Evolutionary conservation across 2,797 vertebrate genomes (phyloP), one percentile per base, ranked within the genome.

Genomic region (Sparidentex hasta): DNA sequence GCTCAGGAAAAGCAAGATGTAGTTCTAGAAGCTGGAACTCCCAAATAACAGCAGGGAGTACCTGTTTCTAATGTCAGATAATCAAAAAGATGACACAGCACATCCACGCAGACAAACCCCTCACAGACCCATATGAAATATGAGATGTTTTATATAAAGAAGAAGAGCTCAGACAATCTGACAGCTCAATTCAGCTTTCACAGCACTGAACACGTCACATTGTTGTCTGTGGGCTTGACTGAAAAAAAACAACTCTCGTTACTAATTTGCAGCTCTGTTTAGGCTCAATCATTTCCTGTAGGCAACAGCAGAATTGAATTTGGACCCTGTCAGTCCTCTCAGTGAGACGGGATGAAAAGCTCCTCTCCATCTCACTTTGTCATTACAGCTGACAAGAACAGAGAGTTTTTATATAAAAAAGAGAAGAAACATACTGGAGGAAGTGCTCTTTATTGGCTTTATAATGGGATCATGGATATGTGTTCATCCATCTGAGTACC

Each of bases 371-470:
- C 2, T 75, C 46, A 29, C 29, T 74, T 38, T 54, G 18, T 62
- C 17, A 58, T 63, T 29, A 48, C 59, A 61, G 6, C 29, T 18
- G 63, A 56, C 20, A 51, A 41, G 54, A 65, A 25, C 25, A 51
- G 29, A 44, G 44, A 9, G 5, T 55, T 56, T 57, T 59, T 48
- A 58, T 5, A 64, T 14, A 18, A 46, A n/a, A n/a, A 27, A 11
- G 58, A 48, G 18, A 48, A 44, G n/a, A 54, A 55, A 48, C 2
- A 5, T 51, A 27, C 27, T 51, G 61, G 17, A 56, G 25, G 56
- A 47, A 71, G 76, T 65, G 64, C 14, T 66, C 55, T 48, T 1
- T 90, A 84, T 79, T 82, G 81, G 66, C 58, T 73, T 54, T 18
- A 11, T 88, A 78, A 88, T 84, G 48, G 46, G 41, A 85, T 80